phyloP scores from a whole-genome alignment of 2,888 invertebrate species.

The Onchidella celtica region DNA sequence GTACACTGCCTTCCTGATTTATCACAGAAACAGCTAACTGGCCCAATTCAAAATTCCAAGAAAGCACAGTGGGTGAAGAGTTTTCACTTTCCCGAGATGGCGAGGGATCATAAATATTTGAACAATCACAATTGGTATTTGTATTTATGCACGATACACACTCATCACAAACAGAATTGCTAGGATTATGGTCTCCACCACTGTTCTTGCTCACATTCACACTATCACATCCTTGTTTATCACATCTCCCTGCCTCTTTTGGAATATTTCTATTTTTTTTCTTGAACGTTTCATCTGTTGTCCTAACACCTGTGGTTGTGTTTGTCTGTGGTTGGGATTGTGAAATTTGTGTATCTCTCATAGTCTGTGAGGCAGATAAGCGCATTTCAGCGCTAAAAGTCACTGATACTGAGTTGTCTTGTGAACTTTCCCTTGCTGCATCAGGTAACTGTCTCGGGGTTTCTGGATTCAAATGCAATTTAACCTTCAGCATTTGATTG shows the following conservation, averaged over 20 bases:
- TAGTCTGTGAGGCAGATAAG: background rate
- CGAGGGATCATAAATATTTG: background rate
- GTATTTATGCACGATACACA: background rate
- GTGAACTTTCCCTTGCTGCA: background rate
- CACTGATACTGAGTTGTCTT: background rate
- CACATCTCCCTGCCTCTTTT: background rate
- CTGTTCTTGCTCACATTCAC: background rate
- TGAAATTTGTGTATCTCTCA: background rate
- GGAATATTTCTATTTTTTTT: too few relatives aligned
- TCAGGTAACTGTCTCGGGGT: background rate
- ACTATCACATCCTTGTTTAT: background rate
- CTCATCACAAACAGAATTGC: background rate
- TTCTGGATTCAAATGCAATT: background rate
- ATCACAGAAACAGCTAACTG: slow-evolving; percentile 55
- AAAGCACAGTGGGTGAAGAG: background rate
- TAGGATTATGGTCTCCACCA: background rate
- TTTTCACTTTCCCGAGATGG: background rate
- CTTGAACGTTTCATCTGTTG: too few relatives aligned
- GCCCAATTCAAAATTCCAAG: slow-evolving; percentile 45
- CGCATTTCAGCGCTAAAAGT: background rate
- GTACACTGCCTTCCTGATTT: slow-evolving; percentile 62
- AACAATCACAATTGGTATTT: background rate
- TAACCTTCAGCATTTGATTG: slow-evolving; percentile 49
- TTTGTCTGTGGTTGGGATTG: background rate
- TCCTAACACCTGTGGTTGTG: background rate